Base-by-base conservation (phyloP, 2,797 vertebrate species). In the Sebastes umbrosus region DNA sequence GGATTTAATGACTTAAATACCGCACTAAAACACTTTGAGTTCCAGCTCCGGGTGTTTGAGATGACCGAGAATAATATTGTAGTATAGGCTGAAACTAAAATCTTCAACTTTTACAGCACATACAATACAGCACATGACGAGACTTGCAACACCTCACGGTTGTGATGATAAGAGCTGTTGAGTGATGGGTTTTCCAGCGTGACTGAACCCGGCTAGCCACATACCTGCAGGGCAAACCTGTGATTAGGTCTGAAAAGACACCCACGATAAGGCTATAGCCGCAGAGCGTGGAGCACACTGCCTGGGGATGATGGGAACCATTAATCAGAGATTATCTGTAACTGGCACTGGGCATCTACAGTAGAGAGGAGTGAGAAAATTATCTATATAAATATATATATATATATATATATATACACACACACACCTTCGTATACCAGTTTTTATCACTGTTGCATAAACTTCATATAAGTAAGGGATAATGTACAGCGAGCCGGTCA, bases 201-300 rank as follows among this genome's bases (percentile, higher is more conserved):
- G 91, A 93, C 92, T 92, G 88, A 92, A 92, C 93, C 84, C 84
- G 91, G 87, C 84, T 29, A 58, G 84, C 85, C 83, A 81, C 93
- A 94, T 94, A 94, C 93, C 93, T 94, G 80, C 82, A 73, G 84
- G 89, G 82, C 78, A 86, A 86, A 85, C 79, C 92, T 90, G 39
- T 93, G 90, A 92, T 93, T 91, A 90, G 80, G 79, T 81, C 79
- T 85, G 73, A 87, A 77, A 85, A 90, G 83, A 91, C 87, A 84
- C 78, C 86, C 81, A 87, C 65, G 50, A 58, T 73, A 58, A 75
- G 78, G 70, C 46, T 25, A 13, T 39, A 46, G 74, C 77, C 72
- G 57, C 60, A 66, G 8, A 11, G 58, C 36, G 31, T 36, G 39
- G 55, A 57, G 59, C 32, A 11, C 13, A 34, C 36, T 64, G 76